Evolutionary conservation across 2,113 vertebrate genomes (phyloP).

Genomic region (Pontoporia blainvillei): DNA sequence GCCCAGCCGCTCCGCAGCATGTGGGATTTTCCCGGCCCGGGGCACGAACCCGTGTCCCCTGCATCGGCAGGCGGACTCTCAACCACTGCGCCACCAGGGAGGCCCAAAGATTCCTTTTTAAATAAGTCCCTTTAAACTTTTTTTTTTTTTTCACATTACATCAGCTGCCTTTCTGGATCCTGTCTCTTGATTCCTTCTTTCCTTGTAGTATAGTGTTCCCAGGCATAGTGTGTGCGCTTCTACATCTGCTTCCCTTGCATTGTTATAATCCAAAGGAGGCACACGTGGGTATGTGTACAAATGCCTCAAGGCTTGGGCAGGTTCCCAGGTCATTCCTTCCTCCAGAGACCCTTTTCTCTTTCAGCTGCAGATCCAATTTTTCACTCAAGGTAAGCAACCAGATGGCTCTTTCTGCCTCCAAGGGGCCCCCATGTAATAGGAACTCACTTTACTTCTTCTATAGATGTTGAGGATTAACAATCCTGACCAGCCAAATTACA

Average conservation of each 20-base stretch:
- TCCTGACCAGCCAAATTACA: background rate
- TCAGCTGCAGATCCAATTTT: background rate
- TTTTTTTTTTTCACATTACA: background rate
- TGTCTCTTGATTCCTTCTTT: background rate
- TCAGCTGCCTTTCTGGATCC: background rate
- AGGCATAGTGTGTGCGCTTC: rapidly evolving
- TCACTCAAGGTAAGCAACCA: constrained; percentile 22
- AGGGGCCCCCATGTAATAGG: background rate
- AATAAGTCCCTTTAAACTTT: background rate
- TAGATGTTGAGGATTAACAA: background rate
- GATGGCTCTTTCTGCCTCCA: background rate
- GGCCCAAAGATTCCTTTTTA: background rate
- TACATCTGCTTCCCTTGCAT: background rate
- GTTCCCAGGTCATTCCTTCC: background rate
- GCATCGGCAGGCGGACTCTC: too few relatives aligned
- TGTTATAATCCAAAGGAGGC: background rate
- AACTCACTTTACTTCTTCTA: background rate
- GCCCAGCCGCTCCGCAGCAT: too few relatives aligned
- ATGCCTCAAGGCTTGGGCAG: background rate
- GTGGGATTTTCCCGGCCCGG: too few relatives aligned
- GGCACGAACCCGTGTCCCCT: too few relatives aligned
- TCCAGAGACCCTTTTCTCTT: background rate
- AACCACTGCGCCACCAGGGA: too few relatives aligned
- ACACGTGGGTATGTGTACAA: background rate
- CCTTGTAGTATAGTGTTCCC: background rate